These are phyloP conservation scores for Maniola jurtina DNA, from an alignment of 1,140 invertebrate genomes.

Conservation along the genomic window DNA sequence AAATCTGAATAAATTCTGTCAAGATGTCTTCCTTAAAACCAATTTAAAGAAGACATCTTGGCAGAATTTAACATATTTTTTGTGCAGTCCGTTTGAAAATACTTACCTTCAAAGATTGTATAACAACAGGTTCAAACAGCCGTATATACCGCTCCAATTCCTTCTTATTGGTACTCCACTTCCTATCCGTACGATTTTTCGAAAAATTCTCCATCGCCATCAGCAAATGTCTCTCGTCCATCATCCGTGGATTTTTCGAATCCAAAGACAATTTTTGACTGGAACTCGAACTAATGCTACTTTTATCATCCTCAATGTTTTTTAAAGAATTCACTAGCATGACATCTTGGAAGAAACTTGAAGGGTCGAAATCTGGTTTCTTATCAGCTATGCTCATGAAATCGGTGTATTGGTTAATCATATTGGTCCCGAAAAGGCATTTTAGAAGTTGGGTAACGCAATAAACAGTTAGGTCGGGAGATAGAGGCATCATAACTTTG, in stretches of 20 bases:
- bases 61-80: too few relatives aligned
- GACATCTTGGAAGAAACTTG: conserved; percentile 52
- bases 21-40: too few relatives aligned
- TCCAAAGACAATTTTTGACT: conserved; percentile 59
- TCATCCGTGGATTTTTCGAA: conserved; percentile 54
- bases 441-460: conserved; percentile 92
- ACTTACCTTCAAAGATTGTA: conserved; percentile 87
- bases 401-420: conserved; percentile 83
- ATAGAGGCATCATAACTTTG: conserved; percentile 84
- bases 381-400: conserved; percentile 59
- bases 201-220: conserved; percentile 70
- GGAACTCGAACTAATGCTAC: conserved; percentile 46
- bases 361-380: conserved; percentile 7
- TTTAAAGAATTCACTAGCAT: conserved; percentile 34
- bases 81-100: conserved; percentile 13
- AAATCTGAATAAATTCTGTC: too few relatives aligned
- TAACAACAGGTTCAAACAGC: conserved; percentile 94
- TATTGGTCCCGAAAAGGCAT: conserved; percentile 90
- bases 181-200: conserved; percentile 69
- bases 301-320: conserved; percentile 26
- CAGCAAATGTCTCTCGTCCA: conserved; percentile 58
- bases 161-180: conserved; percentile 81
- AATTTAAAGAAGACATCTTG: too few relatives aligned
- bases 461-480: conserved; percentile 84
- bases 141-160: conserved; percentile 89